Evolutionary conservation across 2,113 vertebrate genomes (phyloP).

Genomic region (Pseudorectes ferrugineus): DNA sequence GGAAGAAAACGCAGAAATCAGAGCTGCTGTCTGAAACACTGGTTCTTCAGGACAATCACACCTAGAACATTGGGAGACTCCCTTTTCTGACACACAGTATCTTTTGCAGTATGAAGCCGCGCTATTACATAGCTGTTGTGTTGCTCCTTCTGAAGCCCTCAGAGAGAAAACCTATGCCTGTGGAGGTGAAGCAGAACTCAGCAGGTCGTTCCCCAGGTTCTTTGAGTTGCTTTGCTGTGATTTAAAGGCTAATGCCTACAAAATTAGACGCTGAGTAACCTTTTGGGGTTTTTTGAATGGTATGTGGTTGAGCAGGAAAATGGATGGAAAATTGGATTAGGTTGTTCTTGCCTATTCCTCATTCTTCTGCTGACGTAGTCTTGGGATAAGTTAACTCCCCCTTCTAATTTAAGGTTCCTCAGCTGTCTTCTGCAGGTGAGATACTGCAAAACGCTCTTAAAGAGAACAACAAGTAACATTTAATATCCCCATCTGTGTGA

Average conservation of each 20-base stretch:
- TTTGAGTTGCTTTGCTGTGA: not conserved
- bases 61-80: not conserved
- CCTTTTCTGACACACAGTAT: not conserved
- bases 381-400: not conserved
- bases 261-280: not conserved
- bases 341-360: not conserved
- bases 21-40: not conserved
- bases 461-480: not conserved
- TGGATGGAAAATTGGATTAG: conserved; percentile 3
- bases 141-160: not conserved
- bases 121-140: not conserved
- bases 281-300: not conserved
- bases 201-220: not conserved
- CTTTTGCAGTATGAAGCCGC: not conserved
- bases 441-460: not conserved
- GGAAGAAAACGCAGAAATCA: not conserved
- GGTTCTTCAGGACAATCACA: not conserved
- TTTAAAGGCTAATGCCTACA: conserved; percentile 33
- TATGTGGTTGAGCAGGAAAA: conserved; percentile 1
- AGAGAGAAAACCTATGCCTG: not conserved
- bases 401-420: not conserved
- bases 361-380: not conserved
- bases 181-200: not conserved
- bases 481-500: not conserved
- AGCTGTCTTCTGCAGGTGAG: not conserved